phyloP scores from a whole-genome alignment of 2,888 invertebrate species.

The Cylloceria caligata region DNA sequence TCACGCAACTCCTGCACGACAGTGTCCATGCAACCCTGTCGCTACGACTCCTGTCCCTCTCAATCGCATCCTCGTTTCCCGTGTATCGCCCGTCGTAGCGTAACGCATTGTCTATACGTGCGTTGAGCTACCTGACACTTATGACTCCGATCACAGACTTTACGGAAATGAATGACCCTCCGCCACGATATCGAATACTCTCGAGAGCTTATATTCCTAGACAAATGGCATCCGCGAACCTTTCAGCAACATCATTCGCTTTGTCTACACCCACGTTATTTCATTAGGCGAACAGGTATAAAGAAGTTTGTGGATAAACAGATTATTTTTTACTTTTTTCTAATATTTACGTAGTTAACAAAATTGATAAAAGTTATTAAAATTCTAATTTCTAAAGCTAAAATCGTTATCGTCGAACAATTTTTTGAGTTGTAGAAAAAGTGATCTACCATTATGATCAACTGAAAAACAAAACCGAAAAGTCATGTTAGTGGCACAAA shows the following conservation, averaged over 20 bases:
- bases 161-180: constrained; percentile 47
- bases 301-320: neutral
- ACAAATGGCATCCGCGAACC: constrained; percentile 33
- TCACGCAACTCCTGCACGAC: constrained; percentile 33
- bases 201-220: constrained; percentile 38
- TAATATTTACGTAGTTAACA: neutral
- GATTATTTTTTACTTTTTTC: neutral
- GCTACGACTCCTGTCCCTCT: constrained; percentile 9
- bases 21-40: constrained; percentile 12
- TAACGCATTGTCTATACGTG: constrained; percentile 8
- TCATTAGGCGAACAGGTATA: constrained; percentile 3
- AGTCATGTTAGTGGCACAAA: neutral
- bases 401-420: neutral
- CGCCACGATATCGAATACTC: constrained; percentile 49
- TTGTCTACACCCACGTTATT: neutral
- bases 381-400: neutral
- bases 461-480: neutral
- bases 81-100: constrained; percentile 1
- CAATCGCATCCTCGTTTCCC: constrained; percentile 14
- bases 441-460: neutral
- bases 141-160: constrained; percentile 27
- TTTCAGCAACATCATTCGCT: constrained; percentile 7
- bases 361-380: neutral
- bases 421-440: neutral
- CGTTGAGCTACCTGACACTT: constrained; percentile 36